Conservation (phyloP, 2,113 vertebrate genomes). For the Hippolais icterina region DNA sequence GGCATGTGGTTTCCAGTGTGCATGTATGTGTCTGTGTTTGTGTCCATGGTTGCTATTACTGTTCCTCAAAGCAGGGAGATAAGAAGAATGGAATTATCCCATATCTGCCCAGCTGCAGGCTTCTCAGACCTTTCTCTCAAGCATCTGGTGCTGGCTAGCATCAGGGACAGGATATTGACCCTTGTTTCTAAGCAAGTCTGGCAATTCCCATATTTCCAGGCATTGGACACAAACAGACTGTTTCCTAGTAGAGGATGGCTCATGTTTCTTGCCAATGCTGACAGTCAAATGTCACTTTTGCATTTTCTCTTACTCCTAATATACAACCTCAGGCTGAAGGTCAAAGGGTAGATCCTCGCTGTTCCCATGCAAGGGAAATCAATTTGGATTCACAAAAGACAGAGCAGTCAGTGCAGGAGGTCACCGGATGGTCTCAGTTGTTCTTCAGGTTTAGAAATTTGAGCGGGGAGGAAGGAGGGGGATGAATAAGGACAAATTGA, state of each 20-base stretch:
- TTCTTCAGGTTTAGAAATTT: neutral
- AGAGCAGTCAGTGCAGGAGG: conserved; percentile 12
- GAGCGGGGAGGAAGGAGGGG: neutral
- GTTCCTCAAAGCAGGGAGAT: neutral
- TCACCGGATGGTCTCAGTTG: neutral
- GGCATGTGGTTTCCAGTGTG: neutral
- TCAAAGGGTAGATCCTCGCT: conserved; percentile 53
- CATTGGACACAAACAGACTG: conserved; percentile 20
- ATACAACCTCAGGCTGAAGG: conserved; percentile 24
- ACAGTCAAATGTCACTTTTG: neutral
- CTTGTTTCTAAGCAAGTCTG: neutral
- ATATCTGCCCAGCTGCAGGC: neutral
- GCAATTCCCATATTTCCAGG: conserved; percentile 35
- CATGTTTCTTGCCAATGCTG: conserved; percentile 27
- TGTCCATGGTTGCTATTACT: neutral
- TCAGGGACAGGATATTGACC: conserved; percentile 12
- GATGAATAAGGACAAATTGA: neutral
- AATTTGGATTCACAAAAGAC: conserved; percentile 42
- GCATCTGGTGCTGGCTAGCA: conserved; percentile 32
- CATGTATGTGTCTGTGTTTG: neutral
- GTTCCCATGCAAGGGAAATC: conserved; percentile 54
- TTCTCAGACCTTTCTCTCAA: neutral
- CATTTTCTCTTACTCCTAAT: conserved; percentile 6
- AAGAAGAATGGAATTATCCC: neutral
- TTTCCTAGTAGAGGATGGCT: conserved; percentile 18